A percentile compares a stretch with the other conserved stretches of the same genome.
phyloP scores from a whole-genome alignment of 2,888 invertebrate species.

The Hydropsyche betteni region DNA sequence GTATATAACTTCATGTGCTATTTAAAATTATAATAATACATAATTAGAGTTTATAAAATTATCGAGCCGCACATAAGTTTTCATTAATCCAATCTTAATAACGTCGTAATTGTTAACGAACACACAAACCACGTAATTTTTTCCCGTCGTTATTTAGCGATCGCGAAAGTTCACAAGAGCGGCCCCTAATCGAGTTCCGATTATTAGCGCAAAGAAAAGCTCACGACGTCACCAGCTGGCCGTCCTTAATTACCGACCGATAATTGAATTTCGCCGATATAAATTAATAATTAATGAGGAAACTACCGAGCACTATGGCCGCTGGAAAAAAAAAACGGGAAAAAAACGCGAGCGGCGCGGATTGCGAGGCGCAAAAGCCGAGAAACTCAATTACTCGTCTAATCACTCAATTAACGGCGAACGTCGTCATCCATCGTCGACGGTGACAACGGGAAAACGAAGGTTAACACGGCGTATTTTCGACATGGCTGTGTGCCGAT shows the following conservation, averaged over 20 bases:
- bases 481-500: conserved; percentile 6
- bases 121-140: neutral
- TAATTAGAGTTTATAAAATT: no score
- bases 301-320: conserved; percentile 31
- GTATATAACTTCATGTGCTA: no score
- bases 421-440: conserved; percentile 20
- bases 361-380: neutral
- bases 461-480: conserved; percentile 24
- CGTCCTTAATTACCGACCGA: conserved; percentile 30
- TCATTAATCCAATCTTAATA: no score
- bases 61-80: no score
- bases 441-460: conserved; percentile 35
- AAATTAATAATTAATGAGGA: conserved; percentile 48
- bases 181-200: conserved; percentile 8
- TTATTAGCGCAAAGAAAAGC: neutral
- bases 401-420: conserved; percentile 48
- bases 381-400: conserved; percentile 46
- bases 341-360: neutral
- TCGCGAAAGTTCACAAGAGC: no score
- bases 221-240: conserved; percentile 10
- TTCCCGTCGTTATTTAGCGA: no score
- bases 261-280: conserved; percentile 47
- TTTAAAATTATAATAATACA: no score
- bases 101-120: no score
- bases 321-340: neutral